phyloP scores from a whole-genome alignment of 2,113 vertebrate species.

The Dunckerocampus dactyliophorus region DNA sequence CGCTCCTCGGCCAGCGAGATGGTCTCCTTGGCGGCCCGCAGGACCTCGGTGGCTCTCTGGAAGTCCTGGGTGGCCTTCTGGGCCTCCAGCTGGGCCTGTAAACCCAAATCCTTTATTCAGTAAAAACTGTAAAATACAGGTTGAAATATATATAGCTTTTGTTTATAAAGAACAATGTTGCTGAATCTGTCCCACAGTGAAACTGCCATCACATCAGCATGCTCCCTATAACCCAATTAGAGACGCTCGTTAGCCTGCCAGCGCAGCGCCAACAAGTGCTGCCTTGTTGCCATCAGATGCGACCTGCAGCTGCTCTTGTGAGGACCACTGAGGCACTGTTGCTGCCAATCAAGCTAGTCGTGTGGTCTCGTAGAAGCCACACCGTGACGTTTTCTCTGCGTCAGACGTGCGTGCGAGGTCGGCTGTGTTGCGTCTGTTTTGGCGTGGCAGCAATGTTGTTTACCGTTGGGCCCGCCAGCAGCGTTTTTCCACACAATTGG shows the following conservation, averaged over 20 bases:
- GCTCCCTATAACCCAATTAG: slow-evolving; percentile 49
- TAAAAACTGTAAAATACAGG: too few species aligned
- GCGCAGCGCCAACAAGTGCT: slow-evolving; percentile 38
- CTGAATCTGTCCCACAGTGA: slow-evolving; percentile 2
- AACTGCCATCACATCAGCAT: slow-evolving; percentile 37
- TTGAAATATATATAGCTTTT: too few species aligned
- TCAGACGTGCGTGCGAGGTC: not conserved
- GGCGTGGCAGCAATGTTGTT: not conserved
- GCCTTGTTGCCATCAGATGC: slow-evolving; percentile 29
- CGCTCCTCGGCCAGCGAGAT: slow-evolving; percentile 90
- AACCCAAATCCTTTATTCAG: not conserved
- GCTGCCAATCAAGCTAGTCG: not conserved
- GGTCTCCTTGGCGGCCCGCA: slow-evolving; percentile 93
- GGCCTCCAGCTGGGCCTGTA: slow-evolving; percentile 88
- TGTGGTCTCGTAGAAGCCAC: not conserved
- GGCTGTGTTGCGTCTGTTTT: not conserved
- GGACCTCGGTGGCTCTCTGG: slow-evolving; percentile 90
- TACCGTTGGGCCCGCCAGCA: not conserved
- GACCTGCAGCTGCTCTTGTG: slow-evolving; percentile 17
- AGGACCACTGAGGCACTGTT: too few species aligned
- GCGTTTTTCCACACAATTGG: not conserved
- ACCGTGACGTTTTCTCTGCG: not conserved
- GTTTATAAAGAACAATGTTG: too few species aligned
- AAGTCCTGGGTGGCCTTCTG: slow-evolving; percentile 95
- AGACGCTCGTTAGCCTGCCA: slow-evolving; percentile 14